A percentile compares a stretch with the other conserved stretches of the same genome.
Conservation (phyloP, 2,888 invertebrate genomes). For the Eubasilissa splendida region DNA sequence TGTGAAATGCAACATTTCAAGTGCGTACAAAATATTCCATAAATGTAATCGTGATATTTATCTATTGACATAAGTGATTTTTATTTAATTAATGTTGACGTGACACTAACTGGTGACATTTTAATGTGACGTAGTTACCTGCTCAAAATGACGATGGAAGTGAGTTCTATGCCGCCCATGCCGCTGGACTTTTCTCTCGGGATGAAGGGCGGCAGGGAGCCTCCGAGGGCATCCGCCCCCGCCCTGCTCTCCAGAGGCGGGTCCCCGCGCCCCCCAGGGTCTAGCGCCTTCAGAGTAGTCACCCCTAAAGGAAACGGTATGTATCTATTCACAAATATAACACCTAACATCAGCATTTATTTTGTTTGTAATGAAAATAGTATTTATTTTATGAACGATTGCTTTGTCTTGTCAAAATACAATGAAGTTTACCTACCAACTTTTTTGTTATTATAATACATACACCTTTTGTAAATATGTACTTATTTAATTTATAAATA, state of each 20-base stretch:
- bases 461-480: neutral
- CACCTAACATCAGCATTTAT: neutral
- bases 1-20: slow-evolving; percentile 3
- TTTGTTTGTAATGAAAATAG: neutral
- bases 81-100: neutral
- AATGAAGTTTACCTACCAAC: neutral
- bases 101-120: neutral
- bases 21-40: neutral
- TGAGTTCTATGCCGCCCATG: slow-evolving; percentile 76
- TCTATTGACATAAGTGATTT: slow-evolving; percentile 2
- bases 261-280: slow-evolving; percentile 68
- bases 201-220: slow-evolving; percentile 63
- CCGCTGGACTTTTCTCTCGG: slow-evolving; percentile 79
- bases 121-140: neutral
- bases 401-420: neutral
- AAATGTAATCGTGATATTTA: neutral
- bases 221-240: slow-evolving; percentile 54
- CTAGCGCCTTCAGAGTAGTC: slow-evolving; percentile 79
- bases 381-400: neutral
- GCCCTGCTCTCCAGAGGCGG: slow-evolving; percentile 65
- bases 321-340: neutral
- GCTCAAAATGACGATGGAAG: slow-evolving; percentile 71
- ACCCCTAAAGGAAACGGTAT: slow-evolving; percentile 76
- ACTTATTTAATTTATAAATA: too few species aligned
- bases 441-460: neutral